Evolutionary conservation across 2,113 vertebrate genomes (phyloP).

Genomic region (Dryoscopus gambensis): DNA sequence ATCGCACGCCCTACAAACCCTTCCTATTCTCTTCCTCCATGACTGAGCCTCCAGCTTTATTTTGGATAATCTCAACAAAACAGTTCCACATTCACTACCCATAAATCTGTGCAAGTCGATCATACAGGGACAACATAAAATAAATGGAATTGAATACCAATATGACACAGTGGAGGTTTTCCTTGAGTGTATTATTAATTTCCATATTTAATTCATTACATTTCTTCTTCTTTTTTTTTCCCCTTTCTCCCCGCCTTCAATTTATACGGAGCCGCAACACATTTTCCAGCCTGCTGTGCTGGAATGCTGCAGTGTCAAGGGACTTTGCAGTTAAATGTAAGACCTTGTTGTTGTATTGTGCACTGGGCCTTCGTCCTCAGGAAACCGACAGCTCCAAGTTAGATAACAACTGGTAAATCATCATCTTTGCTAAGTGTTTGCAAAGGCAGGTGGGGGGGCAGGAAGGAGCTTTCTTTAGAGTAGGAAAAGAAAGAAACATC

Average conservation of each 20-base stretch:
- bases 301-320: slow-evolving; percentile 46
- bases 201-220: slow-evolving; percentile 59
- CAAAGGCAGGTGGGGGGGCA: background rate
- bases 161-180: slow-evolving; percentile 12
- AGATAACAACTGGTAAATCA: slow-evolving; percentile 57
- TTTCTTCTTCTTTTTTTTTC: background rate
- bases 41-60: background rate
- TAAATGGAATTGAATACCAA: slow-evolving; percentile 29
- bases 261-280: slow-evolving; percentile 36
- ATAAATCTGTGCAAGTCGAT: background rate
- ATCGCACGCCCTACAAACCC: background rate
- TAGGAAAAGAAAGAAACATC: background rate
- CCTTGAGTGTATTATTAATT: slow-evolving; percentile 52
- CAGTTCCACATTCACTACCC: background rate
- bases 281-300: slow-evolving; percentile 61
- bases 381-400: slow-evolving; percentile 49
- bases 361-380: slow-evolving; percentile 50
- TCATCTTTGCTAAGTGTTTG: slow-evolving; percentile 15
- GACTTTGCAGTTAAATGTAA: slow-evolving; percentile 42
- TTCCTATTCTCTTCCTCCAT: background rate
- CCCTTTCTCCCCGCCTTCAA: background rate
- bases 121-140: background rate
- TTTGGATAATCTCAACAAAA: background rate
- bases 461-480: background rate
- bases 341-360: slow-evolving; percentile 47